A percentile compares a stretch with the other conserved stretches of the same genome.
These are phyloP conservation scores for Clarias platycephalus DNA, from an alignment of 2,797 vertebrate genomes.

Conservation along the genomic window DNA sequence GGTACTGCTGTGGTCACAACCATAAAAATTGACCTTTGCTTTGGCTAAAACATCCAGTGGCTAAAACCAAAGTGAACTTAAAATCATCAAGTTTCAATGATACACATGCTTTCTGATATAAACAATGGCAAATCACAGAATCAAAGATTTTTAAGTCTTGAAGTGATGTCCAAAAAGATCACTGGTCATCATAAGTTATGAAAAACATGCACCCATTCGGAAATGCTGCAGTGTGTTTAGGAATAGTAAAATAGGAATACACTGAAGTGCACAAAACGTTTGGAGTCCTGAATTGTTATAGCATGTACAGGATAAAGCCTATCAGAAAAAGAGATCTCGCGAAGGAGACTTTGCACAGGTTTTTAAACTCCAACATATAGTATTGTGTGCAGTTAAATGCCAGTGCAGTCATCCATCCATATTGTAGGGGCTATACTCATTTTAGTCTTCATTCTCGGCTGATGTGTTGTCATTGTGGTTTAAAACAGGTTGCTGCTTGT, in stretches of 20 bases:
- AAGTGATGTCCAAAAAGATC: slow-evolving; percentile 11
- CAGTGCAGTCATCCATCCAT: slow-evolving; percentile 29
- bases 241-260: slow-evolving; percentile 1
- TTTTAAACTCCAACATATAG: neutral
- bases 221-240: slow-evolving; percentile 3
- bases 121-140: slow-evolving; percentile 45
- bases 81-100: neutral
- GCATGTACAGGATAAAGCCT: neutral
- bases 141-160: slow-evolving; percentile 37
- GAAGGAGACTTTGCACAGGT: too few relatives aligned
- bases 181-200: neutral
- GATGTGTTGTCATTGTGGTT: slow-evolving; percentile 1
- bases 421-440: slow-evolving; percentile 2
- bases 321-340: neutral
- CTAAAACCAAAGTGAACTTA: slow-evolving; percentile 11
- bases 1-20: too few relatives aligned
- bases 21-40: slow-evolving; percentile 24
- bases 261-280: neutral
- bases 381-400: slow-evolving; percentile 27
- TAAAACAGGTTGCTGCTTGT: neutral
- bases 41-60: slow-evolving; percentile 23
- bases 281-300: neutral
- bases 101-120: slow-evolving; percentile 64
- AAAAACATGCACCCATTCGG: neutral
- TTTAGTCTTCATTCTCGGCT: neutral